These are phyloP conservation scores for Mastomys natalensis DNA, from an alignment of 2,113 vertebrate species.

Conservation along the genomic window DNA sequence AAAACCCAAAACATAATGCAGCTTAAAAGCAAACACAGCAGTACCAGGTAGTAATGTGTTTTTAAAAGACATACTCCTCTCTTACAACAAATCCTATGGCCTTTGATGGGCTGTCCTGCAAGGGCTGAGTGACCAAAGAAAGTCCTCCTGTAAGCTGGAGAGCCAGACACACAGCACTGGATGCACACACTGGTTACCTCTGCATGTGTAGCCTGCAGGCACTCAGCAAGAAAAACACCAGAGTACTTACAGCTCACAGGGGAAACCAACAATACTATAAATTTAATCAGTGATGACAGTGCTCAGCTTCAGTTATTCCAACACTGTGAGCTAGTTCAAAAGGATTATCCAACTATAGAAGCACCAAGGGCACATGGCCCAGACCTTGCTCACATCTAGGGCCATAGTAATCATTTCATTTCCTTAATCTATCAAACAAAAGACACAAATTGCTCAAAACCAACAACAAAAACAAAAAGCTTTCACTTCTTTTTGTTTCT, in stretches of 20 bases:
- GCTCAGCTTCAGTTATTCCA: not conserved
- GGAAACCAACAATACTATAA: not conserved
- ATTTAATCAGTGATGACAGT: not conserved
- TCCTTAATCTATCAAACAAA: not conserved
- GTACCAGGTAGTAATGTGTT: not conserved
- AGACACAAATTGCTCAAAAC: constrained; percentile 24
- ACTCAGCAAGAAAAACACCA: not conserved
- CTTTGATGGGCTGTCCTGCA: not conserved
- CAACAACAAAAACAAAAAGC: not conserved
- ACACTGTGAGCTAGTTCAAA: not conserved
- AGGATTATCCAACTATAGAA: not conserved
- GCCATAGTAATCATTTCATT: not conserved
- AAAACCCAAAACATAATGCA: not conserved
- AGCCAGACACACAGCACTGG: not conserved
- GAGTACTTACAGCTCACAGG: not conserved
- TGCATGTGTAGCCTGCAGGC: not conserved
- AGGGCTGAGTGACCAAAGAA: not conserved
- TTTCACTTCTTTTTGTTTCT: not conserved
- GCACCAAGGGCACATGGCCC: not conserved
- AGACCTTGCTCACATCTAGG: not conserved
- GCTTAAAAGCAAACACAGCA: constrained; percentile 6
- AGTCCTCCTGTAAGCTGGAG: not conserved
- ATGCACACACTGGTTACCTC: not conserved
- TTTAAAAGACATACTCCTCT: not conserved
- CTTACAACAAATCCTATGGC: not conserved